Evolutionary conservation across 2,113 vertebrate species (phyloP), one percentile per base, ranked within the genome.

Genomic region (Thomomys bottae): DNA sequence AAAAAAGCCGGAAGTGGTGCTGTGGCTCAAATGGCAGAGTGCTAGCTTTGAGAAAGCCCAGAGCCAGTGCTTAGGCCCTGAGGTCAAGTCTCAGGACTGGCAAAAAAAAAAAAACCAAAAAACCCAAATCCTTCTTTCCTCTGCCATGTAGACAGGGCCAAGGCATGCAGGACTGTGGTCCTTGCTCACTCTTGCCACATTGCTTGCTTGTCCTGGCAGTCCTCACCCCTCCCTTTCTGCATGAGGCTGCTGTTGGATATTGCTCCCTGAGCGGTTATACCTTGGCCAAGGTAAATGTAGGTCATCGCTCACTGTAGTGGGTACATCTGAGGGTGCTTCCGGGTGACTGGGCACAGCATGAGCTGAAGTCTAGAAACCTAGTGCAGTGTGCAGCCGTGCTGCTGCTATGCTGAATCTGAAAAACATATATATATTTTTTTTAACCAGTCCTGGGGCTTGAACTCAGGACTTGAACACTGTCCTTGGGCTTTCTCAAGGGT

Each of bases 141-240:
- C 30, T 40, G 4, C 2, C 42, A 15, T 54, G 49, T 4, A 54
- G 49, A 2, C 18, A 4, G 49, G 49, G 49, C 49, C 0, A 0
- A 45, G 3, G 2, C 28, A 9, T 64, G 5, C 5, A 8, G 0
- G 9, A 49, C 0, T 0, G 10, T 3, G 0, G 45, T 14, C 21
- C 5, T n/a, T 34, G 14, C 28, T 38, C 11, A 10, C 20, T 10
- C 38, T 36, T 21, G 8, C 5, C 54, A n/a, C 34, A 12, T n/a
- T 36, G 1, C 34, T 14, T n/a, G 2, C 5, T 24, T 0, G 32
- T 40, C 77, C 36, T 42, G 14, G 23, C 8, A 28, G 61, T 20
- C n/a, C 23, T 75, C 11, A 24, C 9, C 66, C 3, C 2, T 38
- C 49, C 32, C 8, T 24, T 0, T 2, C 42, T n/a, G 24, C 14